A percentile compares a stretch with the other conserved stretches of the same genome.
Evolutionary conservation across 2,797 vertebrate species (phyloP).

Genomic region (Dermochelys coriacea): DNA sequence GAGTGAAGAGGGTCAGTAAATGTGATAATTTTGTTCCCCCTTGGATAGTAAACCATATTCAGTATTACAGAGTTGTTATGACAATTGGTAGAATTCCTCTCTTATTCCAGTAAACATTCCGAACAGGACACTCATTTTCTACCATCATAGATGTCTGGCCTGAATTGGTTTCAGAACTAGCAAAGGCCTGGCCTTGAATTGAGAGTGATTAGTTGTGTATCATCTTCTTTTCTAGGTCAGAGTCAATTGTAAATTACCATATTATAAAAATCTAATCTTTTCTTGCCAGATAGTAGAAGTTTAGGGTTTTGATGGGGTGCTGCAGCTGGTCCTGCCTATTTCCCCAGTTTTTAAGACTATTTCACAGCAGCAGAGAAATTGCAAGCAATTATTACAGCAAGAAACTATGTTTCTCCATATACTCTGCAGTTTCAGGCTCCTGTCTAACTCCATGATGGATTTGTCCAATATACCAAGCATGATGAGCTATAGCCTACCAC

Average conservation of each 20-base stretch:
- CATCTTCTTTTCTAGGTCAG: not conserved
- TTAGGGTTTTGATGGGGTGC: not conserved
- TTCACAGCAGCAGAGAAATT: not conserved
- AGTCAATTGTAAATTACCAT: not conserved
- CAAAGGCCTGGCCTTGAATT: not conserved
- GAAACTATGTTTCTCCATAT: not conserved
- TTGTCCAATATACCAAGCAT: conserved; percentile 17
- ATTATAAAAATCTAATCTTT: not conserved
- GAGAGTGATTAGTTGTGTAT: not conserved
- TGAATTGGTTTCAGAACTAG: not conserved
- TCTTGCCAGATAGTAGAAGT: not conserved
- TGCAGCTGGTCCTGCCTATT: not conserved
- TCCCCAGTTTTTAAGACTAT: not conserved
- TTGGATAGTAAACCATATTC: not conserved
- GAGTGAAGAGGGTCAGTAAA: not conserved
- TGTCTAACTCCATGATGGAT: not conserved
- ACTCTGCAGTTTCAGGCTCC: not conserved
- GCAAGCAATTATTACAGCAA: not conserved
- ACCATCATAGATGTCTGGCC: not conserved
- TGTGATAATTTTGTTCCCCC: not conserved
- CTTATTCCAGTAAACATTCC: not conserved
- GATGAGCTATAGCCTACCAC: not conserved
- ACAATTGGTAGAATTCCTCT: not conserved
- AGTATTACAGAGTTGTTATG: not conserved
- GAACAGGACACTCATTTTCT: not conserved